Evolutionary conservation across 2,888 invertebrate genomes (phyloP).

Genomic region (Nomada ruficornis): DNA sequence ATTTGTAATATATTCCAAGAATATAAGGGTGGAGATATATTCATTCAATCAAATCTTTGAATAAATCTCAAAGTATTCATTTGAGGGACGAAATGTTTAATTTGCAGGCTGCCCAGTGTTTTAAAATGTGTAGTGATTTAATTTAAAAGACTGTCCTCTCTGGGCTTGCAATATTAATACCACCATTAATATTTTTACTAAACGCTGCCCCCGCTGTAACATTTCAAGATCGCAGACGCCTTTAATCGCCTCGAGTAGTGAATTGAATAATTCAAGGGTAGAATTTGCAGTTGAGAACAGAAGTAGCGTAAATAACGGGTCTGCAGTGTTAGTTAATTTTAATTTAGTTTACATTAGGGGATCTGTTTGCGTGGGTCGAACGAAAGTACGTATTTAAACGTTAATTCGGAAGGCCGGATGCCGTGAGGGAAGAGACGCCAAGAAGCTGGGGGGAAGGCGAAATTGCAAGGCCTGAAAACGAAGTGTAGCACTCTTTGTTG

Average conservation of each 20-base stretch:
- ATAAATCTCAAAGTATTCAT: too few relatives aligned
- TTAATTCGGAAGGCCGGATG: background rate
- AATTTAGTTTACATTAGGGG: background rate
- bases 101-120: too few relatives aligned
- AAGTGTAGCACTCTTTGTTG: too few relatives aligned
- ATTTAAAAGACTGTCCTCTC: background rate
- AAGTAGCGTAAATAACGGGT: background rate
- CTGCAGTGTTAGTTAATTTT: constrained; percentile 9
- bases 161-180: background rate
- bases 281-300: background rate
- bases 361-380: background rate
- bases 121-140: background rate
- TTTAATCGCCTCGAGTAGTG: background rate
- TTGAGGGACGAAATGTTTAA: too few relatives aligned
- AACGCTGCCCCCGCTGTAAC: background rate
- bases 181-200: background rate
- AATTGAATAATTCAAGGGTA: constrained; percentile 1
- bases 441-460: background rate
- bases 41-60: too few relatives aligned
- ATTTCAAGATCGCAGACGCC: background rate
- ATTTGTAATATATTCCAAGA: too few relatives aligned
- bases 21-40: too few relatives aligned
- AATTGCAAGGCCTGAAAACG: background rate
- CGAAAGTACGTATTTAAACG: background rate
- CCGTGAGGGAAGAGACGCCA: background rate